Percentiles rank a stretch among this genome's conserved stretches.
Evolutionary conservation across 2,113 vertebrate genomes (phyloP).

Genomic region (Narcine bancroftii): DNA sequence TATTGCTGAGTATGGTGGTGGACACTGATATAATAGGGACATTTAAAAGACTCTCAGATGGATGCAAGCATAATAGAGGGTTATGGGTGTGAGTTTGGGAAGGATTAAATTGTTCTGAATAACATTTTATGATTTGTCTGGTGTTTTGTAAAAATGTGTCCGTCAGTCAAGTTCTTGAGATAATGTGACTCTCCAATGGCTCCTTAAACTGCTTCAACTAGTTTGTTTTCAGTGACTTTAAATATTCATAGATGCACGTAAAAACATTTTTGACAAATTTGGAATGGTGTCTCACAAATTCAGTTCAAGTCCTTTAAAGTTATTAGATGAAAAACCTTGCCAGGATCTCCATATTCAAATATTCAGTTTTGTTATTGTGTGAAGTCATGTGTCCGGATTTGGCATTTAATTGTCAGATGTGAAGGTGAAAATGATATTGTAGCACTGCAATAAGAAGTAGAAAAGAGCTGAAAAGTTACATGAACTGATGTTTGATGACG

Average conservation of each 20-base stretch:
- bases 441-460: not conserved
- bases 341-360: not conserved
- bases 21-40: no score
- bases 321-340: not conserved
- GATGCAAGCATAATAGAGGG: no score
- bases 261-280: not conserved
- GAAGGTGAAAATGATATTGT: not conserved
- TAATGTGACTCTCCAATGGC: not conserved
- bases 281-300: not conserved
- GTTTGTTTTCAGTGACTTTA: not conserved
- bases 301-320: not conserved
- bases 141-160: not conserved
- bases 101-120: not conserved
- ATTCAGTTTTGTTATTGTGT: not conserved
- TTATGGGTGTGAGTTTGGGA: no score
- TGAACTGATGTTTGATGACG: not conserved
- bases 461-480: not conserved
- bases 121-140: not conserved
- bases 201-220: not conserved
- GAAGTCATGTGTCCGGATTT: not conserved
- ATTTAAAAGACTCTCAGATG: no score
- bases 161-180: not conserved
- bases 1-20: no score
- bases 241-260: not conserved
- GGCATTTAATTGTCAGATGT: no score